Conservation (phyloP, 2,113 vertebrate species). For the Vidua macroura region DNA sequence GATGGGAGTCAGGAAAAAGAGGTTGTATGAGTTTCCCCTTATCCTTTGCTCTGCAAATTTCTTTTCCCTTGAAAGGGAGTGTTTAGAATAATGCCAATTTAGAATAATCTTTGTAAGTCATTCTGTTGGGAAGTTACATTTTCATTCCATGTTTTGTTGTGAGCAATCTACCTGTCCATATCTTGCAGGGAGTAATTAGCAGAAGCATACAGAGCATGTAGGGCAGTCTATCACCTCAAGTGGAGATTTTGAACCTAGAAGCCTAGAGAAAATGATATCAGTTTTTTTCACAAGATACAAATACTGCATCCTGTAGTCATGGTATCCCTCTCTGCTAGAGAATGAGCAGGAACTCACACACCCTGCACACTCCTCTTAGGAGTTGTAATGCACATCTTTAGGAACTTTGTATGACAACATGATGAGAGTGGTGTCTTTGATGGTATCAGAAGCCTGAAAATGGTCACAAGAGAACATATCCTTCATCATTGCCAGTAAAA, state of each 20-base stretch:
- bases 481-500: background rate
- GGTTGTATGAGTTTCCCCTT: background rate
- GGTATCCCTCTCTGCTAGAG: background rate
- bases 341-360: background rate
- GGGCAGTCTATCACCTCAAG: background rate
- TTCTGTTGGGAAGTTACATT: background rate
- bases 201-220: background rate
- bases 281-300: background rate
- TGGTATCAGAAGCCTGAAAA: background rate
- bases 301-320: background rate
- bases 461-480: background rate
- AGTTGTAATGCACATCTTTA: background rate
- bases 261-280: background rate
- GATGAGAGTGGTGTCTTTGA: background rate
- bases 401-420: background rate
- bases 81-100: background rate
- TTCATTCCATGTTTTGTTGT: background rate
- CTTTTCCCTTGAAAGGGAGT: background rate
- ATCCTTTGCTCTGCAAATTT: background rate
- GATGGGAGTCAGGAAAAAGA: background rate
- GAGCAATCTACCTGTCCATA: background rate
- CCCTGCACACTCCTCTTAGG: background rate
- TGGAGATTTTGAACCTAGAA: background rate
- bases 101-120: background rate
- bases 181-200: slow-evolving; percentile 17